phyloP scores from a whole-genome alignment of 53 echinoderm and acorn worm species.

The Hippasteria phrygiana region DNA sequence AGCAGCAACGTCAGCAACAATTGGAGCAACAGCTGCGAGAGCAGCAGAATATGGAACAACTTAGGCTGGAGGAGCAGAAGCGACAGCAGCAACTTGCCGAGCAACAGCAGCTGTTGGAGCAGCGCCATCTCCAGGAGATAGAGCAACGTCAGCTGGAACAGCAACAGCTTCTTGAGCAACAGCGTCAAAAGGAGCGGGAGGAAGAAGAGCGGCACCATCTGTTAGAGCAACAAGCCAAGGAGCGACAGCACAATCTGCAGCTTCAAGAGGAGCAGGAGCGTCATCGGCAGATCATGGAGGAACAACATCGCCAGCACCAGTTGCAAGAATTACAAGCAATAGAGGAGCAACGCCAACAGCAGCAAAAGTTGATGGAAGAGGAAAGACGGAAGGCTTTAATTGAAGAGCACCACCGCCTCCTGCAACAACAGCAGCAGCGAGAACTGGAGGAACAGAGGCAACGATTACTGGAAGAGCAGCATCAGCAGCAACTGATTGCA shows the following conservation, averaged over 20 bases:
- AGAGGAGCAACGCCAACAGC: slow-evolving; percentile 43
- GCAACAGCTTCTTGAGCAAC: slow-evolving; percentile 8
- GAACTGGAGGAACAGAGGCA: slow-evolving; percentile 41
- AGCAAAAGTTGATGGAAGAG: slow-evolving; percentile 43
- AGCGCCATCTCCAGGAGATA: slow-evolving; percentile 26
- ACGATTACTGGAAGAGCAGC: slow-evolving; percentile 44
- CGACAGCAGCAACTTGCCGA: slow-evolving; percentile 28
- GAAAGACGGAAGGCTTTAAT: slow-evolving; percentile 24
- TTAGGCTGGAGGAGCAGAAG: slow-evolving; percentile 18
- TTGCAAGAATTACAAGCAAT: slow-evolving; percentile 5
- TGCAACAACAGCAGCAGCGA: slow-evolving; percentile 43
- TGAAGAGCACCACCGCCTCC: slow-evolving; percentile 47
- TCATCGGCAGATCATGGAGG: slow-evolving; percentile 14
- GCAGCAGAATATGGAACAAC: slow-evolving; percentile 40
- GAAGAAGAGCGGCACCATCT: slow-evolving; percentile 23
- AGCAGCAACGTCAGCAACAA: slow-evolving; percentile 43
- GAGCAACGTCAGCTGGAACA: slow-evolving; percentile 43
- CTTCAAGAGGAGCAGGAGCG: slow-evolving; percentile 15
- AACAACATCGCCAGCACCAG: slow-evolving; percentile 20
- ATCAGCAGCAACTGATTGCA: slow-evolving; percentile 45
- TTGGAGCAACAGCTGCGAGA: slow-evolving; percentile 38
- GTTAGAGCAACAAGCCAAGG: slow-evolving; percentile 19
- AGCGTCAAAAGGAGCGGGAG: slow-evolving; percentile 4
- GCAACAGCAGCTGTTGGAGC: slow-evolving; percentile 42
- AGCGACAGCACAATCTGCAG: slow-evolving; percentile 32